Percentiles rank a stretch among this genome's conserved stretches.
Evolutionary conservation across 2,888 invertebrate species (phyloP).

Genomic region (Drosophila anomelani): DNA sequence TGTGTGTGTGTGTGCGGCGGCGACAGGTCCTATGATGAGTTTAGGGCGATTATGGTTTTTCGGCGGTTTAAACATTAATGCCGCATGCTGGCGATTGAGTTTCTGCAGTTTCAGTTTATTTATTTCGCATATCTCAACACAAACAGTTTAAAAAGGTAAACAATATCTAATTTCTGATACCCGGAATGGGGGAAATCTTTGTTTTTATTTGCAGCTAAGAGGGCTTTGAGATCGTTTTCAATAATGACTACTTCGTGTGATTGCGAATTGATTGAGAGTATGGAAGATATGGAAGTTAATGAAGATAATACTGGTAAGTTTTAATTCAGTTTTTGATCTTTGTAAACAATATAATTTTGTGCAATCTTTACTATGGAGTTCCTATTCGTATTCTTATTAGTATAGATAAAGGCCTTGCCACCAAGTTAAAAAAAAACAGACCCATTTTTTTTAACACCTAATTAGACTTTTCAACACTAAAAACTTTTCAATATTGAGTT

Average conservation of each 20-base stretch:
- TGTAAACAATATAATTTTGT: not conserved
- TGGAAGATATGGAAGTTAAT: not conserved
- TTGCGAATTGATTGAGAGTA: not conserved
- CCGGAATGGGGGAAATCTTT: conserved; percentile 2
- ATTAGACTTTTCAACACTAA: not conserved
- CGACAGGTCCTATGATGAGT: conserved; percentile 56
- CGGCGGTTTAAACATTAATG: conserved; percentile 13
- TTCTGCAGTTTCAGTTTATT: conserved; percentile 14
- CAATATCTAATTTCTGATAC: conserved; percentile 5
- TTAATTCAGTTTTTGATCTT: not conserved
- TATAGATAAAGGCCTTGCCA: not conserved
- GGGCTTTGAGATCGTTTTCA: not conserved
- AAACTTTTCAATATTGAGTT: not conserved
- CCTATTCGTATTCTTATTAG: not conserved
- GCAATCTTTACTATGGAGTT: too few species aligned
- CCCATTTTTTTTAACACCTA: too few species aligned
- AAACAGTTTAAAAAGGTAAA: conserved; percentile 15
- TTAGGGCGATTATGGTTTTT: conserved; percentile 61
- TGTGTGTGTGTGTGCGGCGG: not conserved
- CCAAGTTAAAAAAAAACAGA: not conserved
- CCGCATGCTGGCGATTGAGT: conserved; percentile 7
- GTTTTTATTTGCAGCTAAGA: not conserved
- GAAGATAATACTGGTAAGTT: not conserved
- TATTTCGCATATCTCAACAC: conserved; percentile 5
- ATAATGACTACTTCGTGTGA: not conserved